Percentiles rank a stretch among this genome's conserved stretches.
Conservation (phyloP, 2,888 invertebrate species). For the Chalcis sispes region DNA sequence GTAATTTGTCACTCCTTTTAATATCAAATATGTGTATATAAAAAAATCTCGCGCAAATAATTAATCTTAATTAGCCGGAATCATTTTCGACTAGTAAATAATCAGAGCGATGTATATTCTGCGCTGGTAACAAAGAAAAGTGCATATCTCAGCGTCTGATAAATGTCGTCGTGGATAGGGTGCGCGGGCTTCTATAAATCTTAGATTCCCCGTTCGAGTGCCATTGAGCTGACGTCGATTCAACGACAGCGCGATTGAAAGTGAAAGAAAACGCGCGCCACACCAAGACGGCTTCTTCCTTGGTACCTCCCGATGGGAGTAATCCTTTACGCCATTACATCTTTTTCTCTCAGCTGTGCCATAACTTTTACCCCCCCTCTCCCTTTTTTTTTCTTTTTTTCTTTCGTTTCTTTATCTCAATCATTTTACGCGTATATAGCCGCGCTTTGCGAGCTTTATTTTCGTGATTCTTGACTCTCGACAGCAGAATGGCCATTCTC, state of each 20-base stretch:
- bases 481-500: slow-evolving; percentile 57
- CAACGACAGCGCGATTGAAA: slow-evolving; percentile 11
- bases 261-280: slow-evolving; percentile 19
- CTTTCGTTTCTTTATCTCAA: no score
- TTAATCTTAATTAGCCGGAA: no score
- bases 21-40: no score
- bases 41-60: no score
- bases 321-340: slow-evolving; percentile 29
- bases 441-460: background rate
- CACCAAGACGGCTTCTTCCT: background rate
- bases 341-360: slow-evolving; percentile 2
- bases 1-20: no score
- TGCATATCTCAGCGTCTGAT: slow-evolving; percentile 12
- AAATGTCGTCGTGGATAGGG: slow-evolving; percentile 2
- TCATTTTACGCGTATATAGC: no score
- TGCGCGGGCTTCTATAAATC: background rate
- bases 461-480: background rate
- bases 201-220: background rate
- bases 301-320: slow-evolving; percentile 30
- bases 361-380: no score
- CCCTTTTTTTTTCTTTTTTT: background rate
- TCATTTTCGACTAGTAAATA: no score
- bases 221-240: slow-evolving; percentile 28
- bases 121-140: background rate
- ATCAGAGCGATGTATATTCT: no score